These are phyloP conservation scores for Dryobates pubescens DNA, from an alignment of 2,797 vertebrate genomes.

Conservation along the genomic window DNA sequence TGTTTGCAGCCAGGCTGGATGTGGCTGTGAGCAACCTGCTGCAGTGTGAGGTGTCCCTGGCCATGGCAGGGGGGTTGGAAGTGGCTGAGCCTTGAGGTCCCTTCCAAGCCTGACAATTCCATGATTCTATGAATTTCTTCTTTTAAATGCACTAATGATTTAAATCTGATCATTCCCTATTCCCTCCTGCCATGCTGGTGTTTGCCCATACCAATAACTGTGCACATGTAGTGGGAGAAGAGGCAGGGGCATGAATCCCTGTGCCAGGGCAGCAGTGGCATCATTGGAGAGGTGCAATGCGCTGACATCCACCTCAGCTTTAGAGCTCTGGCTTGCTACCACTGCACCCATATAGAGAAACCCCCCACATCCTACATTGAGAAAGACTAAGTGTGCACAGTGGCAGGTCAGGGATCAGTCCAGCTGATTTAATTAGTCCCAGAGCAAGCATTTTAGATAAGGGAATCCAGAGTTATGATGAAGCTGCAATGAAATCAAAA, in stretches of 20 bases:
- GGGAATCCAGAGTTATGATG: background rate
- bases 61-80: too few species aligned
- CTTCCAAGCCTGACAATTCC: too few species aligned
- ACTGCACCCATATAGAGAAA: background rate
- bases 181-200: background rate
- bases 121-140: background rate
- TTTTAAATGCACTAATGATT: background rate
- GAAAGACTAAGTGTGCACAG: background rate
- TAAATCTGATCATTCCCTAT: rapidly evolving
- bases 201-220: background rate
- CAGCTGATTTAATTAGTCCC: slow-evolving; percentile 17
- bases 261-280: background rate
- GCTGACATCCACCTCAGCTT: background rate
- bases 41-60: too few species aligned
- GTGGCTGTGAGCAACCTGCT: too few species aligned
- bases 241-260: background rate
- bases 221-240: rapidly evolving
- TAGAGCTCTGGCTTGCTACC: background rate
- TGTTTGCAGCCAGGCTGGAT: too few species aligned
- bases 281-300: rapidly evolving
- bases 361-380: background rate
- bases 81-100: too few species aligned
- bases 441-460: background rate
- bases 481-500: background rate
- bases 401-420: background rate